Evolutionary conservation across 2,797 vertebrate genomes (phyloP).

Genomic region (Sebastes flavidus): DNA sequence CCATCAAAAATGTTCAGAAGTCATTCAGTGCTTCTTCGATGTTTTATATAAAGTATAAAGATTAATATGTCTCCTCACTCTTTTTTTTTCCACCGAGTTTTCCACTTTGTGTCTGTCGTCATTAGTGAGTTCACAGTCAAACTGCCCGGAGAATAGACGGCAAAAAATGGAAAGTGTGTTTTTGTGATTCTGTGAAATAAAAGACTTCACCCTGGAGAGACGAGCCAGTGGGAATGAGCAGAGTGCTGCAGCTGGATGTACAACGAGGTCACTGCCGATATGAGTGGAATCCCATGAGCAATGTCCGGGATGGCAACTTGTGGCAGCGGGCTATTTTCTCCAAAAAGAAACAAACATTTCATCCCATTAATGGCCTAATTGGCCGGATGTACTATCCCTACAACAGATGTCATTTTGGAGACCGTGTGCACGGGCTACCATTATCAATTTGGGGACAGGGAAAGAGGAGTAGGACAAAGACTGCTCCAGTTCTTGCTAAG

Average conservation of each 20-base stretch:
- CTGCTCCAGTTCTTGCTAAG: neutral
- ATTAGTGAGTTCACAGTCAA: slow-evolving; percentile 12
- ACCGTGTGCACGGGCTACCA: neutral
- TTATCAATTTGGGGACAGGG: neutral
- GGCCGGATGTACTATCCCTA: slow-evolving; percentile 12
- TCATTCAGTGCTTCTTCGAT: neutral
- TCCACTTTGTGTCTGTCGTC: neutral
- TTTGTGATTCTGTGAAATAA: slow-evolving; percentile 38
- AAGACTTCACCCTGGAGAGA: slow-evolving; percentile 24
- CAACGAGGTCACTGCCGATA: slow-evolving; percentile 49
- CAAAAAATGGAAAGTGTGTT: slow-evolving; percentile 33
- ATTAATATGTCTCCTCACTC: neutral
- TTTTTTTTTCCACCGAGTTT: neutral
- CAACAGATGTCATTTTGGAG: slow-evolving; percentile 13
- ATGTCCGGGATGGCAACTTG: slow-evolving; percentile 33
- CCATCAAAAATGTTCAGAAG: neutral
- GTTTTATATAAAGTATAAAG: neutral
- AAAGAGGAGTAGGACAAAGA: neutral
- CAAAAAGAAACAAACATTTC: slow-evolving; percentile 42
- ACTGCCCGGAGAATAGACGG: slow-evolving; percentile 6
- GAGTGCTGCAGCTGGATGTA: slow-evolving; percentile 56
- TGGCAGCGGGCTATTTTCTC: slow-evolving; percentile 30
- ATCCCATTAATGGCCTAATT: slow-evolving; percentile 43
- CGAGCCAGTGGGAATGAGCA: slow-evolving; percentile 13
- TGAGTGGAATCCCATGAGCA: slow-evolving; percentile 36